Conservation (phyloP, 2,888 invertebrate genomes). For the Cryptocephalus primarius region DNA sequence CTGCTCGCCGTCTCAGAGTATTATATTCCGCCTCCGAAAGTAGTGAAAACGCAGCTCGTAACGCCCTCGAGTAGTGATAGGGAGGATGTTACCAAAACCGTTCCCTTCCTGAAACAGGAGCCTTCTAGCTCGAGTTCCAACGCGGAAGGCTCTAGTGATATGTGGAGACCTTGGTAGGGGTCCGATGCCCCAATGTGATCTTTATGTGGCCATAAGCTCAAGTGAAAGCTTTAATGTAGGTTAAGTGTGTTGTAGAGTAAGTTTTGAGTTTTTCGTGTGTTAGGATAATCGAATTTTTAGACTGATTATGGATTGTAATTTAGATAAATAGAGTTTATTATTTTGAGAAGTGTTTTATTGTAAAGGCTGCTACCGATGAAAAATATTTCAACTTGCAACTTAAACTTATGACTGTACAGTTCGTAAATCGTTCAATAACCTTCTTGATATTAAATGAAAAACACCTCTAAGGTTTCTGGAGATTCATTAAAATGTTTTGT, state of each 20-base stretch:
- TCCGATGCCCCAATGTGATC: not conserved
- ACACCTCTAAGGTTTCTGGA: no score
- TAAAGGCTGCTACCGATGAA: no score
- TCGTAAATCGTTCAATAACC: no score
- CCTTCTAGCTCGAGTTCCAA: conserved; percentile 5
- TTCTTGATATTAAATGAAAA: no score
- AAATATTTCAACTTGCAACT: no score
- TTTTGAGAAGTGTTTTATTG: no score
- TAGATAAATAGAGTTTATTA: no score
- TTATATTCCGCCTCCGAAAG: conserved; percentile 16
- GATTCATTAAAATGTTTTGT: no score
- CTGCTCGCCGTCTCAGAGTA: conserved; percentile 14
- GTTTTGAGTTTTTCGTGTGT: conserved; percentile 3
- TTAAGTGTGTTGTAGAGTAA: conserved; percentile 1
- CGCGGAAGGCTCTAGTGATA: conserved; percentile 24
- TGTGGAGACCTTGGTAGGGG: conserved; percentile 36
- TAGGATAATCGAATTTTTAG: no score
- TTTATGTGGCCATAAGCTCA: conserved; percentile 2
- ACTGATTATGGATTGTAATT: no score
- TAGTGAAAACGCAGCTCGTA: conserved; percentile 15
- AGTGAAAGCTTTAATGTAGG: conserved; percentile 19
- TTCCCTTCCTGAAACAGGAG: not conserved
- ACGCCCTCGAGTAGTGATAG: conserved; percentile 5
- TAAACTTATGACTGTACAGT: no score
- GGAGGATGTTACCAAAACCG: not conserved